These are phyloP conservation scores for Lampris megalopsis DNA, from an alignment of 2,113 vertebrate genomes.

Conservation along the genomic window DNA sequence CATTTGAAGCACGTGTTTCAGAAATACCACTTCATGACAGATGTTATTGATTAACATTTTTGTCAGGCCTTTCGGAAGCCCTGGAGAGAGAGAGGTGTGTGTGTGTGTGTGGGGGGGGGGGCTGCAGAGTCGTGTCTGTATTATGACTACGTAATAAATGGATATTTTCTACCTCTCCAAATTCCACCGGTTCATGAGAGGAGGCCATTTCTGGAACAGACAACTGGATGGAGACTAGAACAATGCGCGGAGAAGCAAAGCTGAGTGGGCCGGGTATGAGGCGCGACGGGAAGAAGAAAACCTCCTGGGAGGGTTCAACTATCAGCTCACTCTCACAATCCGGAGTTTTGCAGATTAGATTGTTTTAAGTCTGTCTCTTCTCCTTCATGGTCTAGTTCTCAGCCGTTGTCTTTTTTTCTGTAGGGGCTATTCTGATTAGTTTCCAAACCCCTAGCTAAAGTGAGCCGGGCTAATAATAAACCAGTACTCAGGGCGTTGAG, in stretches of 20 bases:
- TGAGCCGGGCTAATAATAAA: conserved; percentile 48
- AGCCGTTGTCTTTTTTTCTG: neutral
- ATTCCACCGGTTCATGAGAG: neutral
- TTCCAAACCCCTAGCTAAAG: neutral
- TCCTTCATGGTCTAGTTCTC: neutral
- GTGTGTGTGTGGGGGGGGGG: neutral
- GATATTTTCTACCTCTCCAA: neutral
- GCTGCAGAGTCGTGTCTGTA: neutral
- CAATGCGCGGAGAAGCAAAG: neutral
- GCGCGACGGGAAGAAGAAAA: neutral
- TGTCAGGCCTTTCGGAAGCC: conserved; percentile 44
- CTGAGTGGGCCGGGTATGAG: neutral
- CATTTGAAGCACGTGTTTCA: conserved; percentile 40
- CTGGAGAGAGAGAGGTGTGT: conserved; percentile 10
- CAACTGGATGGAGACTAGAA: neutral
- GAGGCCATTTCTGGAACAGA: conserved; percentile 2
- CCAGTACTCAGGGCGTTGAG: conserved; percentile 13
- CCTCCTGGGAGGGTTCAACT: too few species aligned
- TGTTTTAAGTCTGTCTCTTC: too few species aligned
- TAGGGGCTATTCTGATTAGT: neutral
- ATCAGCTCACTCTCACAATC: too few species aligned
- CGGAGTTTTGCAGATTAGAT: too few species aligned
- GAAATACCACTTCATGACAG: conserved; percentile 47
- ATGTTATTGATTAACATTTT: conserved; percentile 74
- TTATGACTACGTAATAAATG: neutral